Percentiles rank a stretch among this genome's conserved stretches.
Evolutionary conservation across 23 tunicate species (phyloP).

Genomic region (Oikopleura albicans): DNA sequence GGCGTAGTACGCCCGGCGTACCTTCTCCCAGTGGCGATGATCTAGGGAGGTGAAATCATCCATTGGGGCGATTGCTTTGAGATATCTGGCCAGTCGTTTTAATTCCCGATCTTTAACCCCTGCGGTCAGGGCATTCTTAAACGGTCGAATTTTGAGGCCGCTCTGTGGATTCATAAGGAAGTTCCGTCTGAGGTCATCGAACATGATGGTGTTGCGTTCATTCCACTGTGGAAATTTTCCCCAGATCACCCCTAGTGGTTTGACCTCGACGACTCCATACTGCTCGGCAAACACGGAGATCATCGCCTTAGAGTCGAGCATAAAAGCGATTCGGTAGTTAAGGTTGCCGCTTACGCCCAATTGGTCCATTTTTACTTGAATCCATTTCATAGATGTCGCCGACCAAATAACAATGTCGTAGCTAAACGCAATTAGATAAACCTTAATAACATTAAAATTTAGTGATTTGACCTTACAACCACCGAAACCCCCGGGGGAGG

Average conservation of each 20-base stretch:
- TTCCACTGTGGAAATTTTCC: slow-evolving; percentile 52
- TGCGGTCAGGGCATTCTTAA: slow-evolving; percentile 37
- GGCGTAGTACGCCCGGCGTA: too few species aligned
- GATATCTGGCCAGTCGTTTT: neutral
- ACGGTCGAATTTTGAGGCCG: slow-evolving; percentile 69
- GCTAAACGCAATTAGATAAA: neutral
- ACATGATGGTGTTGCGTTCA: slow-evolving; percentile 59
- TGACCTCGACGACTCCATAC: slow-evolving; percentile 67
- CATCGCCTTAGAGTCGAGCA: slow-evolving; percentile 81
- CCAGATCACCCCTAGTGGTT: slow-evolving; percentile 77
- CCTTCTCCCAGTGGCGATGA: slow-evolving; percentile 12
- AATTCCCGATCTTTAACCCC: slow-evolving; percentile 42
- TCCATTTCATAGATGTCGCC: slow-evolving; percentile 96
- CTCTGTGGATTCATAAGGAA: slow-evolving; percentile 79
- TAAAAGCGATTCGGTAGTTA: slow-evolving; percentile 53
- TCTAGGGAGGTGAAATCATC: neutral
- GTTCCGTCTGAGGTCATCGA: slow-evolving; percentile 69
- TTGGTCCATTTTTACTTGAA: slow-evolving; percentile 73
- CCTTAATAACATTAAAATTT: too few species aligned
- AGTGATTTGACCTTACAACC: too few species aligned
- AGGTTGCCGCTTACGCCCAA: slow-evolving; percentile 49
- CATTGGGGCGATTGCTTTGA: neutral
- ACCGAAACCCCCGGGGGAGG: too few species aligned
- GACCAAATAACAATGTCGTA: slow-evolving; percentile 96
- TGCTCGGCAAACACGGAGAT: slow-evolving; percentile 54